Conservation (phyloP, 2,797 vertebrate species). For the Apogon hyalosoma region DNA sequence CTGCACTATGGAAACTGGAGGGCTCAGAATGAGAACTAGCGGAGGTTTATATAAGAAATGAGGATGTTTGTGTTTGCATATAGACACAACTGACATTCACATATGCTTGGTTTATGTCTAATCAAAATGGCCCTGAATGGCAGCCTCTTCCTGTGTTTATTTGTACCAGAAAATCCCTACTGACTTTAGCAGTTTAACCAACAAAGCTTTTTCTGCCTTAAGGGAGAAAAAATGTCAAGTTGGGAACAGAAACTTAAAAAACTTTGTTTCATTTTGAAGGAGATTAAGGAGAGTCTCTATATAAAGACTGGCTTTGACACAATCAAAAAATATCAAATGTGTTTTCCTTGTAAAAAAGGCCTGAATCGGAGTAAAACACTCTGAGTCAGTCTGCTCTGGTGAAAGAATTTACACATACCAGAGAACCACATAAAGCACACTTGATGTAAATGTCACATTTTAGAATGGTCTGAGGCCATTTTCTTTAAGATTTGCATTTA, state of each 20-base stretch:
- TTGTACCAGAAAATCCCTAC: constrained; percentile 68
- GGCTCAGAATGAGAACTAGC: constrained; percentile 28
- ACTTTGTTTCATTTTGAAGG: constrained; percentile 33
- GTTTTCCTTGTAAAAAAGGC: constrained; percentile 50
- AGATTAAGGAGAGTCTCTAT: constrained; percentile 22
- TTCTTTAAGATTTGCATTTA: constrained; percentile 42
- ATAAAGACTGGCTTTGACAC: constrained; percentile 50
- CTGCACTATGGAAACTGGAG: constrained; percentile 5
- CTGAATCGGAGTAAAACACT: constrained; percentile 11
- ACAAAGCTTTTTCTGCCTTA: constrained; percentile 45
- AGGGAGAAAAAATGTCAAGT: constrained; percentile 39
- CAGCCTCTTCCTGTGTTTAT: constrained; percentile 82
- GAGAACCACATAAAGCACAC: constrained; percentile 18
- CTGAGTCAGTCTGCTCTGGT: constrained; percentile 16
- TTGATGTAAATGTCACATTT: constrained; percentile 52
- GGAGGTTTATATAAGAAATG: constrained; percentile 50
- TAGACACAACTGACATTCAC: constrained; percentile 62
- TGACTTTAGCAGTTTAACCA: constrained; percentile 56
- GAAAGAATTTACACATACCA: constrained; percentile 45
- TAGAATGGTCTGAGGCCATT: constrained; percentile 19
- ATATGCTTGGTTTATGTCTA: constrained; percentile 55
- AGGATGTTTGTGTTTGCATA: constrained; percentile 77
- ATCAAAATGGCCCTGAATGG: constrained; percentile 66
- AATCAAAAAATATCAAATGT: constrained; percentile 42
- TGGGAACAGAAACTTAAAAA: constrained; percentile 38